Percentiles rank a stretch among this genome's conserved stretches.
Evolutionary conservation across 2,888 invertebrate species (phyloP).

Genomic region (Drosophila percnosoma): DNA sequence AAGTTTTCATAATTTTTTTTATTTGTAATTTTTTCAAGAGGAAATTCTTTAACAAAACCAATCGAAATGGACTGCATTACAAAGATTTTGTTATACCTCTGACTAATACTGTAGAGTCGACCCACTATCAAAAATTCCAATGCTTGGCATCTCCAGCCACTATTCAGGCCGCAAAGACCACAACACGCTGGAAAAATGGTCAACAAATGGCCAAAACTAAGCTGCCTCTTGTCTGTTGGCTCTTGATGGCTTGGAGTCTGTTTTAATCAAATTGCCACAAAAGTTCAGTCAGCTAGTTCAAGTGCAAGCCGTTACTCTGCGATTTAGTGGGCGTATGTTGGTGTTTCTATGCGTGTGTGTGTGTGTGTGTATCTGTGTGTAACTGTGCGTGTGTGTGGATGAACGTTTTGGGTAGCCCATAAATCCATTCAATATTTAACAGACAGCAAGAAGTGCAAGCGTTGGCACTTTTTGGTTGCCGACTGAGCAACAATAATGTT

Average conservation of each 20-base stretch:
- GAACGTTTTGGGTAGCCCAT: constrained; percentile 46
- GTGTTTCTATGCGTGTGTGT: not conserved
- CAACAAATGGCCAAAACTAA: constrained; percentile 48
- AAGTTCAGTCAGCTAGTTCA: constrained; percentile 50
- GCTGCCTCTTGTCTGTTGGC: constrained; percentile 31
- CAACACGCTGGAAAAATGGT: constrained; percentile 44
- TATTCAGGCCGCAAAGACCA: constrained; percentile 36
- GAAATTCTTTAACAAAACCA: not conserved
- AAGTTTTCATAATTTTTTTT: not conserved
- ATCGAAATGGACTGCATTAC: not conserved
- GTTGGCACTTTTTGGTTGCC: constrained; percentile 66
- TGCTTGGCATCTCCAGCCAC: constrained; percentile 26
- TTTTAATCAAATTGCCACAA: constrained; percentile 76
- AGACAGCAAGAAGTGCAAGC: constrained; percentile 74
- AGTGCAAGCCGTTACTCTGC: constrained; percentile 62
- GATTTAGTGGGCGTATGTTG: constrained; percentile 38
- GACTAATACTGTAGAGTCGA: not conserved
- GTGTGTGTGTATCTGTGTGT: constrained; percentile 3
- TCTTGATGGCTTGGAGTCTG: constrained; percentile 44
- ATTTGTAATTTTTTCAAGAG: not conserved
- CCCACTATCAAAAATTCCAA: constrained; percentile 19
- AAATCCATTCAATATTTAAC: constrained; percentile 72
- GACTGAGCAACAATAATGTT: constrained; percentile 71
- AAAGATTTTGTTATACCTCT: constrained; percentile 13
- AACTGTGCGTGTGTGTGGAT: constrained; percentile 1